Evolutionary conservation across 1,140 invertebrate species (phyloP), one percentile per base, ranked within the genome.

Genomic region (Drosophila virilis): DNA sequence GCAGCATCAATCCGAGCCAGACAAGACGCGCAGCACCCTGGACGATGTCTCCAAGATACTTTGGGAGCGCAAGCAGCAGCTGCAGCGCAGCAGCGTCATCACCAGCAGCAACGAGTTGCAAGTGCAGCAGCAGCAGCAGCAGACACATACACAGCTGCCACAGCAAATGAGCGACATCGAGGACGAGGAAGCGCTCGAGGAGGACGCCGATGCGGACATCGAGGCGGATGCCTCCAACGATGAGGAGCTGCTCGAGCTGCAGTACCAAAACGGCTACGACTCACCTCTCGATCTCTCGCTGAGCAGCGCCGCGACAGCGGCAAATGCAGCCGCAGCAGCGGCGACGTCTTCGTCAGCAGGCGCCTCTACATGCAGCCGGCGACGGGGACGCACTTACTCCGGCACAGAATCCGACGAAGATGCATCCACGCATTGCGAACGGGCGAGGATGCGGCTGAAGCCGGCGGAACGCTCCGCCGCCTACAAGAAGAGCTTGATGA

Each of bases 401-500:
- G 95, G 94, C 66, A 94, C 95, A 1, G 96, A 96, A 72, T 96
- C 95, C 48, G 96, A 96, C 80, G 96, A 96, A 90, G 96, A 96
- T 80, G 95, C 96, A 91, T 96, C 96, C 12, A 95, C 88, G 32
- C 85, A 90, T 17, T 78, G 79, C 65, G 83, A 84, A 45, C 55
- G 82, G 38, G 52, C 88, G n/a, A 74, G 84, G 54, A 84, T 89
- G 84, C 92, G 83, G 5, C 65, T 85, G 22, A 92, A 91, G 92
- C 93, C 74, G 90, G 94, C 94, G 59, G 93, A 93, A 61, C 92
- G 93, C 15, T 93, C 95, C 73, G 96, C 97, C 89, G 96, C 96
- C 17, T 97, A 97, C 94, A 97, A 97, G 93, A 97, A 97, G 93
- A 96, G 95, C 90, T 94, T 97, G 79, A 97, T 97, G 94, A 96